Percentiles rank a stretch among this genome's conserved stretches.
These are phyloP conservation scores for Lophochroa leadbeateri DNA, from an alignment of 2,113 vertebrate species.

Conservation along the genomic window DNA sequence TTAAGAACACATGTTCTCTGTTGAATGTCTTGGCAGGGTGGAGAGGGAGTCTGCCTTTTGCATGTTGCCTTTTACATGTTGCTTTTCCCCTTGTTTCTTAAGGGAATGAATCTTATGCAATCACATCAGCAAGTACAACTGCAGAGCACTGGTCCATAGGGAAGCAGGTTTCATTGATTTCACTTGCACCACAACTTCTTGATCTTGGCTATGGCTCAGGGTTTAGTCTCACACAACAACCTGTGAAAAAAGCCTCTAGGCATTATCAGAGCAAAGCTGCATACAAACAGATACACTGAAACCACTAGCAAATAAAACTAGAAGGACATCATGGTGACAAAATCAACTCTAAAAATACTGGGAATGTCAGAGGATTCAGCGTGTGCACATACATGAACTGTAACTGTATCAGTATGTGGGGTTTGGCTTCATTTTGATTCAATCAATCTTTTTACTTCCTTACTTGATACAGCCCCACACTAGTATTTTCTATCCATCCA, in stretches of 20 bases:
- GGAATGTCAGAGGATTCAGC: not conserved
- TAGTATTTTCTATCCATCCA: not conserved
- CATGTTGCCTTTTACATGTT: not conserved
- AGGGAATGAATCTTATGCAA: not conserved
- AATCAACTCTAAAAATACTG: not conserved
- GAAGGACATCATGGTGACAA: not conserved
- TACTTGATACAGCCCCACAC: not conserved
- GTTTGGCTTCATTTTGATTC: not conserved
- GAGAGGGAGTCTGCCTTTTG: not conserved
- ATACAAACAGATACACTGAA: not conserved
- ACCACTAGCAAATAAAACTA: not conserved
- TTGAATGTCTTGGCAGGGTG: not conserved
- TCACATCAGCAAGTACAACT: not conserved
- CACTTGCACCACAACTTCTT: not conserved
- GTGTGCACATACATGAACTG: not conserved
- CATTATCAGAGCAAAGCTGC: not conserved
- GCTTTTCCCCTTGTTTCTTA: not conserved
- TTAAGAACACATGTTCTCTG: not conserved
- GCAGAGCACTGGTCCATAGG: not conserved
- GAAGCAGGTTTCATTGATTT: not conserved
- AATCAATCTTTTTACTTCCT: not conserved
- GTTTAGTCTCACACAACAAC: not conserved
- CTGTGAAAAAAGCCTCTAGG: not conserved
- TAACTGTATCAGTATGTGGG: accelerated
- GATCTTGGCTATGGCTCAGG: not conserved